Base-by-base conservation (phyloP, 2,113 vertebrate genomes). In the Cebus imitator region DNA sequence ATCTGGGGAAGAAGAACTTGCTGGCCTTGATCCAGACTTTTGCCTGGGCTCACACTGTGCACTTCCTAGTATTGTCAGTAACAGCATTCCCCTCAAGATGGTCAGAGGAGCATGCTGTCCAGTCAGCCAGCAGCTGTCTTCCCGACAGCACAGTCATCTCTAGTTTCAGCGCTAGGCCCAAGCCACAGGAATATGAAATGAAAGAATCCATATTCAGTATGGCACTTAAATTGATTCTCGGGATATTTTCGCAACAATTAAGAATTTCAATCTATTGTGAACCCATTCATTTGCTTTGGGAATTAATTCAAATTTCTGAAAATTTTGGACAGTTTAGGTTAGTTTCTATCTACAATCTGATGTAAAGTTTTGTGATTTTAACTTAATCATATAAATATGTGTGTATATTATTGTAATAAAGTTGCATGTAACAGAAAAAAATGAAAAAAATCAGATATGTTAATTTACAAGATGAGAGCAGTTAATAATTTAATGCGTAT, bases 1-100 rank as follows among this genome's bases (percentile, higher is more conserved):
- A 91, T 76, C 93, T 96, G 66, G 93, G 87, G 57, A 61, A 89
- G 78, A 93, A 89, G 73, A 40, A 37, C 55, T 57, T 4, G 5
- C n/a, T 98, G 97, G 96, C 90, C 1, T 61, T 18, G 21, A 64
- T 94, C 94, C 95, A 97, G 87, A 25, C 72, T 72, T 75, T 73
- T 80, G 23, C 84, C 18, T 40, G 23, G 45, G 40, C 58, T 95
- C 86, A 21, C 82, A 30, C 40, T 66, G 5, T 45, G 12, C 43
- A 2, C 73, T 87, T 85, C 84, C 43, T 30, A 66, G 83, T 40
- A 9, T 27, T 92, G 58, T 87, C 72, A 81, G 90, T 45, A 68
- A 58, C 30, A 50, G 45, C 45, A 45, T 91, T 90, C 94, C 61
- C 94, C 90, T 82, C n/a, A 92, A 80, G 90, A 70, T 40, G 58